A percentile compares a stretch with the other conserved stretches of the same genome.
Conservation (phyloP, 2,888 invertebrate genomes). For the Pyrrhosoma nymphula region DNA sequence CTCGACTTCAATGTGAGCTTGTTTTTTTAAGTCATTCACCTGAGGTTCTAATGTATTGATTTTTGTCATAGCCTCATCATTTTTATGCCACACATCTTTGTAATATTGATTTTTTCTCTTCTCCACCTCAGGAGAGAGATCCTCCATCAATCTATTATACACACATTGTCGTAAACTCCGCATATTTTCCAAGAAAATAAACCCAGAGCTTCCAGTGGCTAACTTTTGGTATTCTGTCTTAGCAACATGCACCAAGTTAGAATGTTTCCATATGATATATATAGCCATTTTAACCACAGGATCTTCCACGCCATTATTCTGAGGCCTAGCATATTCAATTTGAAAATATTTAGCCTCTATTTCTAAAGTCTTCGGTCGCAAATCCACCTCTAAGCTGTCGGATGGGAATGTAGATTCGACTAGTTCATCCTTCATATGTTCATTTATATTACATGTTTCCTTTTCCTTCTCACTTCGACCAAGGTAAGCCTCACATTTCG, state of each 20-base stretch:
- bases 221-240: not conserved
- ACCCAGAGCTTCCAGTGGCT: not conserved
- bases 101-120: constrained; percentile 77
- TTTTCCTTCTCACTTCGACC: not conserved
- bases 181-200: constrained; percentile 73
- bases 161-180: constrained; percentile 78
- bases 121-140: constrained; percentile 79
- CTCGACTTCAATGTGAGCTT: constrained; percentile 75
- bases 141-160: constrained; percentile 77
- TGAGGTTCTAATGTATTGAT: constrained; percentile 76
- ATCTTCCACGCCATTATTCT: not conserved
- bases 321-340: not conserved
- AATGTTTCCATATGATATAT: not conserved
- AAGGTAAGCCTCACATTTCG: not conserved
- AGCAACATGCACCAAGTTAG: not conserved
- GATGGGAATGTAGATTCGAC: no score
- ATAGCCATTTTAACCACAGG: not conserved
- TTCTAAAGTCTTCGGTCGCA: not conserved
- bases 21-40: constrained; percentile 64
- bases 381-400: not conserved
- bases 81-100: constrained; percentile 78
- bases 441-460: not conserved
- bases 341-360: not conserved
- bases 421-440: not conserved
- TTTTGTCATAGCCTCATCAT: constrained; percentile 76